A percentile compares a stretch with the other conserved stretches of the same genome.
Evolutionary conservation across 2,797 vertebrate genomes (phyloP).

Genomic region (Bovichtus diacanthus): DNA sequence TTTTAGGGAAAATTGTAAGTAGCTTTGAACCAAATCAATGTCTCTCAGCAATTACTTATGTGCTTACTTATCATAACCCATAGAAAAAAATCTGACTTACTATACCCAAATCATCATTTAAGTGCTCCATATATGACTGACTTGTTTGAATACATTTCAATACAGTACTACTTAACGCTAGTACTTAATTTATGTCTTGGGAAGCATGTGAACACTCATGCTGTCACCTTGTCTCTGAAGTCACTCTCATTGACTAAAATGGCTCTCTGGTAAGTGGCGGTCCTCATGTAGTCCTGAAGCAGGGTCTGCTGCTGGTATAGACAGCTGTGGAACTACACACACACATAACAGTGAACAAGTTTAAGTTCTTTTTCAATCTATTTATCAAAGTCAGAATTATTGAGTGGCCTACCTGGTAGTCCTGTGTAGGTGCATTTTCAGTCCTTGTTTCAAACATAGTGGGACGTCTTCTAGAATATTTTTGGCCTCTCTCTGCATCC

Average conservation of each 20-base stretch:
- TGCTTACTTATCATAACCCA: too few relatives aligned
- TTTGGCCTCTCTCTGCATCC: not conserved
- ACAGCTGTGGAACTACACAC: slow-evolving; percentile 84
- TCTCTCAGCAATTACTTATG: too few relatives aligned
- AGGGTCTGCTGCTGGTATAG: slow-evolving; percentile 88
- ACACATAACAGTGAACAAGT: slow-evolving; percentile 18
- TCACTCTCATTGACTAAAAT: slow-evolving; percentile 85
- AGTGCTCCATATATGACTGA: too few relatives aligned
- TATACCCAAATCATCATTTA: too few relatives aligned
- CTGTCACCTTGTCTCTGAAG: slow-evolving; percentile 88
- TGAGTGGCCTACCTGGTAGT: slow-evolving; percentile 35
- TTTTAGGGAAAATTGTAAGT: too few relatives aligned
- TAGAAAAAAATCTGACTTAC: too few relatives aligned
- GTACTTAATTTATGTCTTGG: too few relatives aligned
- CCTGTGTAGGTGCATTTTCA: not conserved
- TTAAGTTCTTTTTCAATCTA: not conserved
- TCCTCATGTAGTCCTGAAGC: slow-evolving; percentile 88
- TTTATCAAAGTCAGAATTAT: accelerated
- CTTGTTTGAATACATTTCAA: too few relatives aligned
- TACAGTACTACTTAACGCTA: too few relatives aligned
- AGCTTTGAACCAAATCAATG: too few relatives aligned
- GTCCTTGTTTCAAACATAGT: not conserved
- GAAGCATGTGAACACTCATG: not conserved
- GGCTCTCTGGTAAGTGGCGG: slow-evolving; percentile 85
- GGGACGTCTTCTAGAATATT: not conserved